phyloP scores from a whole-genome alignment of 2,797 vertebrate genomes.

The Halcyon smyrnensis region DNA sequence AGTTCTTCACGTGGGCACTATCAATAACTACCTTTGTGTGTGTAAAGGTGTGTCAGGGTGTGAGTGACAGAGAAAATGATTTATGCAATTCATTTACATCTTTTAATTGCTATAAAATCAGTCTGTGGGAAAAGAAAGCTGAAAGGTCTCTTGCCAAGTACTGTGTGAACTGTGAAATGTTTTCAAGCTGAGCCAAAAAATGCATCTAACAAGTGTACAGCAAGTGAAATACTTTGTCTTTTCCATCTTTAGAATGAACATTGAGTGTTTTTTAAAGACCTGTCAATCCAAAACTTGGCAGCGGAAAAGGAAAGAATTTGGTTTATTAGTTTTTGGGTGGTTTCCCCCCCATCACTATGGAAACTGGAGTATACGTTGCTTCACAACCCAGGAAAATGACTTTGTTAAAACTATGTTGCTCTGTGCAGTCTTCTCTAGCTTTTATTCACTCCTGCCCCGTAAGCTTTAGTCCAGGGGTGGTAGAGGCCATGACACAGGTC shows the following conservation, averaged over 20 bases:
- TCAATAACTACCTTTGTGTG: background rate
- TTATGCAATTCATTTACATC: background rate
- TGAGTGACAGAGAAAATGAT: background rate
- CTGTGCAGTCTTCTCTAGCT: background rate
- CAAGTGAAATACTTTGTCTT: slow-evolving; percentile 53
- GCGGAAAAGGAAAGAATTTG: slow-evolving; percentile 64
- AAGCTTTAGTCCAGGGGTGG: background rate
- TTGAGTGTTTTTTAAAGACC: slow-evolving; percentile 56
- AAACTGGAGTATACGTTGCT: slow-evolving; percentile 51
- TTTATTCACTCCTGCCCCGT: background rate
- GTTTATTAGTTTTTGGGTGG: slow-evolving; percentile 9
- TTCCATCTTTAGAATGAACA: slow-evolving; percentile 71
- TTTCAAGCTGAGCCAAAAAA: slow-evolving; percentile 74
- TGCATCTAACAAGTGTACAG: slow-evolving; percentile 60
- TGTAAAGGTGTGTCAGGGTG: background rate
- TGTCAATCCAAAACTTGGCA: slow-evolving; percentile 67
- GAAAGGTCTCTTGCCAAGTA: slow-evolving; percentile 33
- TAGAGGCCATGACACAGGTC: fast-evolving
- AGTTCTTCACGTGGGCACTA: background rate
- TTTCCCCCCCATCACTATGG: background rate
- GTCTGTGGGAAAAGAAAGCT: slow-evolving; percentile 40
- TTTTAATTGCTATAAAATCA: background rate
- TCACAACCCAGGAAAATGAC: background rate
- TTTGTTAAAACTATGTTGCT: background rate
- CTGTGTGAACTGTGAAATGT: slow-evolving; percentile 55